phyloP scores from a whole-genome alignment of 2,113 vertebrate species.

The Merops nubicus region DNA sequence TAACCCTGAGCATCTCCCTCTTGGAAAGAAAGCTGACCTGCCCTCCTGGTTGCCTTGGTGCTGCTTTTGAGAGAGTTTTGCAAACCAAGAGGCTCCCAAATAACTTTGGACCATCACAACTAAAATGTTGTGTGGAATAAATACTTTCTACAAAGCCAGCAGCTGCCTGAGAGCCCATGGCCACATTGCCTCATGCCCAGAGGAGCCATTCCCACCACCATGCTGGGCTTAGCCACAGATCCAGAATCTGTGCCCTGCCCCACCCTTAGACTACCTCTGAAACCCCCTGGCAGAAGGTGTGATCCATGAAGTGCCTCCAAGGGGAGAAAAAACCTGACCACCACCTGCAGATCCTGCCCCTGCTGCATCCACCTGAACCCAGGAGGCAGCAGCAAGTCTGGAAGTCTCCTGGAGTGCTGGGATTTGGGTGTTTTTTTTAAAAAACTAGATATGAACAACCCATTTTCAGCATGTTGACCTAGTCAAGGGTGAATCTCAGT shows the following conservation, averaged over 20 bases:
- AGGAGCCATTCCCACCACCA: neutral
- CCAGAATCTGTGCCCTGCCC: neutral
- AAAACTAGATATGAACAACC: too few species aligned
- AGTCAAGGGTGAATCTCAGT: neutral
- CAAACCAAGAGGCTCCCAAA: neutral
- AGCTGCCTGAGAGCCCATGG: neutral
- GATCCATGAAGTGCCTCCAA: neutral
- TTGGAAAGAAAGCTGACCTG: neutral
- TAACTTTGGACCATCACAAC: neutral
- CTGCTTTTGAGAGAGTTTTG: neutral
- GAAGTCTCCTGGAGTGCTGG: neutral
- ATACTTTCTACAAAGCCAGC: neutral
- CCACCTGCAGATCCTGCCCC: rapidly evolving
- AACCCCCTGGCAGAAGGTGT: too few species aligned
- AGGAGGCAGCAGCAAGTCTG: neutral
- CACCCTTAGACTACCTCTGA: too few species aligned
- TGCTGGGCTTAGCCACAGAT: neutral
- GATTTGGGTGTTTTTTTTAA: neutral
- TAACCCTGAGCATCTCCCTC: neutral
- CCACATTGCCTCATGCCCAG: neutral
- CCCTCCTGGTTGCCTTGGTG: neutral
- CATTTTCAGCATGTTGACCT: neutral
- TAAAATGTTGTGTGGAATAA: neutral
- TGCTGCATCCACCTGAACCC: rapidly evolving
- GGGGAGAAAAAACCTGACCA: neutral